Evolutionary conservation across 2,888 invertebrate genomes (phyloP).

Genomic region (Trichopria drosophilae): DNA sequence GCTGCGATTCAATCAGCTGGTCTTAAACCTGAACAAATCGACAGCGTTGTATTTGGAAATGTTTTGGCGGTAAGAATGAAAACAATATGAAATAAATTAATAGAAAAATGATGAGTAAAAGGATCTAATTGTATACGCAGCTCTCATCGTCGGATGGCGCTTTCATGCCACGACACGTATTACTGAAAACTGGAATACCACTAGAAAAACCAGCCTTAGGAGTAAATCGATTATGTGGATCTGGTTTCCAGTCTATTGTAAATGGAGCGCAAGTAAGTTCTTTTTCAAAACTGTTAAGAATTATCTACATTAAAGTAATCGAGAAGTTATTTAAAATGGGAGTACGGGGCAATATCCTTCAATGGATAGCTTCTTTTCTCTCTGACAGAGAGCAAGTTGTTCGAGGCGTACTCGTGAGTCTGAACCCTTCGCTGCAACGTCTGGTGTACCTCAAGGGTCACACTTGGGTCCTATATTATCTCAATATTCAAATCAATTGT

Average conservation of each 20-base stretch:
- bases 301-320: background rate
- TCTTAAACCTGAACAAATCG: constrained; percentile 82
- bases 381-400: too few relatives aligned
- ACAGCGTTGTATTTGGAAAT: constrained; percentile 88
- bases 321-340: too few relatives aligned
- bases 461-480: too few relatives aligned
- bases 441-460: too few relatives aligned
- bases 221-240: constrained; percentile 94
- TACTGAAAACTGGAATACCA: constrained; percentile 82
- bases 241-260: constrained; percentile 94
- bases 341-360: too few relatives aligned
- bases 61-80: constrained; percentile 72
- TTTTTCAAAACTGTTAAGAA: constrained; percentile 3
- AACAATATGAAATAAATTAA: constrained; percentile 7
- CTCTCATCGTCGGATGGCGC: constrained; percentile 73
- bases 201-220: constrained; percentile 81
- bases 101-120: constrained; percentile 1
- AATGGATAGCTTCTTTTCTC: too few relatives aligned
- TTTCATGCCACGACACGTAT: constrained; percentile 86
- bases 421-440: background rate
- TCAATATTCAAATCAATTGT: too few relatives aligned
- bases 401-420: background rate
- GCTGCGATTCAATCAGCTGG: constrained; percentile 79
- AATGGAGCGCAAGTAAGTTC: constrained; percentile 80
- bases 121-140: constrained; percentile 25